A percentile compares a stretch with the other conserved stretches of the same genome.
These are phyloP conservation scores for Hylaea fasciaria DNA, from an alignment of 2,888 invertebrate genomes.

Conservation along the genomic window DNA sequence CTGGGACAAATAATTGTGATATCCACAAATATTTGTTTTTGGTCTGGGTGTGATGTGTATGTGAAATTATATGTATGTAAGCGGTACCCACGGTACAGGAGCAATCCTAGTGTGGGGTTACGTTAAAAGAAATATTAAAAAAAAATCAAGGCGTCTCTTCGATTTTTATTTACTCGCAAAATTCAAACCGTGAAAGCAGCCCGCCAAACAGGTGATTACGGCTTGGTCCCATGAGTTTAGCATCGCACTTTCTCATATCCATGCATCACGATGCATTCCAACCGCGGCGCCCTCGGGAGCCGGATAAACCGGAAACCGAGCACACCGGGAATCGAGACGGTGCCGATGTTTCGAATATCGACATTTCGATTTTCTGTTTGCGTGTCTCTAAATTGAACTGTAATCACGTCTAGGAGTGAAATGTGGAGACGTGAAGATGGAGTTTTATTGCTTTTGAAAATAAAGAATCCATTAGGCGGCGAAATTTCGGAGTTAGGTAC, in stretches of 20 bases:
- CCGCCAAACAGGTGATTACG: constrained; percentile 69
- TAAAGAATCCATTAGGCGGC: neutral
- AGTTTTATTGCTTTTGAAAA: constrained; percentile 6
- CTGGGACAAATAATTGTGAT: no score
- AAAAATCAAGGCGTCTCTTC: neutral
- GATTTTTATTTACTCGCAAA: constrained; percentile 13
- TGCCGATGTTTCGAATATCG: constrained; percentile 47
- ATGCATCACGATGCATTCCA: constrained; percentile 76
- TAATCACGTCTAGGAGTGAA: constrained; percentile 36
- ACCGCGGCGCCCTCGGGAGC: constrained; percentile 58
- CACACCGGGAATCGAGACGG: constrained; percentile 49
- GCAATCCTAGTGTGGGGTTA: no score
- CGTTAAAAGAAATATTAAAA: no score
- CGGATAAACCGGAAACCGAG: constrained; percentile 42
- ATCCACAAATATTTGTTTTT: no score
- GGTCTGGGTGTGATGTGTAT: no score
- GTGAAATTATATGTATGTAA: no score
- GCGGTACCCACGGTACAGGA: no score
- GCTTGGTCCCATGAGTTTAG: constrained; percentile 58
- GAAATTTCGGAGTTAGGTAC: no score
- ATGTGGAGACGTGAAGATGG: constrained; percentile 18
- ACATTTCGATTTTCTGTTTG: constrained; percentile 45
- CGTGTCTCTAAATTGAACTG: constrained; percentile 43
- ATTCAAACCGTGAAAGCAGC: constrained; percentile 37
- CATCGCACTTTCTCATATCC: constrained; percentile 69